Base-by-base conservation (phyloP, 37 sponge, comb jelly and placozoan species). In the Amphimedon queenslandica region DNA sequence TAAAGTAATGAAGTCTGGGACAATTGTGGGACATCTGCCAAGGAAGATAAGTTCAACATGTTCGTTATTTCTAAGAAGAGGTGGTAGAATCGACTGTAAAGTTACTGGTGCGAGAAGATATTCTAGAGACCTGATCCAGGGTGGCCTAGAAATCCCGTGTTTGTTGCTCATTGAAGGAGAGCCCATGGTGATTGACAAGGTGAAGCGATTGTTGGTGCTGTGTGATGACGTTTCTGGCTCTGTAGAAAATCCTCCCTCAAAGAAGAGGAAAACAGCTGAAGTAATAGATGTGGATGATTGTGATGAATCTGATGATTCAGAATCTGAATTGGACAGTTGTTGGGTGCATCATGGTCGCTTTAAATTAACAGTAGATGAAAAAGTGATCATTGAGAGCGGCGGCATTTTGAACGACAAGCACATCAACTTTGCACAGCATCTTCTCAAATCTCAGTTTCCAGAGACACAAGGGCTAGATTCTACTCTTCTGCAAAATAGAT, bases 141-240 rank as follows among this genome's bases (percentile, higher is more conserved):
- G 60, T 13, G 73, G 73, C n/a, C 11, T 72, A 31, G 73, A 72
- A 58, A 58, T 72, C 6, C 73, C 73, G 33, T 72, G 57, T 58
- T 4, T 51, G 23, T 58, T 72, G 34, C 57, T 25, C 4, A 37
- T 74, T 25, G 29, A 23, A 20, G n/a, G n/a, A n/a, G n/a, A n/a
- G n/a, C n/a, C n/a, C n/a, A n/a, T n/a, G n/a, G n/a, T n/a, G n/a
- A n/a, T n/a, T n/a, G n/a, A n/a, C n/a, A n/a, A n/a, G n/a, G n/a
- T n/a, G n/a, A n/a, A n/a, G n/a, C n/a, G n/a, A n/a, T n/a, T n/a
- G n/a, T n/a, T n/a, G n/a, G n/a, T n/a, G n/a, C n/a, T n/a, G n/a
- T n/a, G n/a, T n/a, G n/a, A n/a, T n/a, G n/a, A n/a, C n/a, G n/a
- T n/a, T n/a, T n/a, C n/a, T n/a, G n/a, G n/a, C n/a, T n/a, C n/a